Evolutionary conservation across 2,113 vertebrate genomes (phyloP), one percentile per base, ranked within the genome.

Genomic region (Callionymus lyra): DNA sequence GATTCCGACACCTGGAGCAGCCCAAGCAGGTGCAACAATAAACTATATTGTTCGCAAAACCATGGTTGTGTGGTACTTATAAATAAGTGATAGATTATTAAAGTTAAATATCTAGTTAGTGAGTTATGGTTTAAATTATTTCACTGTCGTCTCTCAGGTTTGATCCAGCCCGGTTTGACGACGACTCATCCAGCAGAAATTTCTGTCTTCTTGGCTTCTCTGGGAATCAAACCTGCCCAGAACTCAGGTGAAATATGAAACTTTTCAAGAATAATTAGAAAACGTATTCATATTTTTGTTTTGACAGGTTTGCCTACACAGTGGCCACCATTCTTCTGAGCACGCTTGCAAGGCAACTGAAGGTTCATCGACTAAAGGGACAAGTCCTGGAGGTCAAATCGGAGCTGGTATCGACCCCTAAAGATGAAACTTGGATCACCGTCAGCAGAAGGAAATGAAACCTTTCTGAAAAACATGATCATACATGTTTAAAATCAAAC

Each of bases 391-490:
- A 97, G 69, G 87, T 88, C 47, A 90, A 87, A 18, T 95, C 89
- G 6, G 90, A 95, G 65, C 87, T 98, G 66, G 94, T 98, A 47
- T 89, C 91, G 31, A 88, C 90, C 1, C 88, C 90, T 1, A 97
- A 88, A 60, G 94, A 98, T 6, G 95, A 97, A 73, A 90, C 88
- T 34, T 98, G 95, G 95, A 86, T 97, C 74, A 93, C 87, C 0
- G 77, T 94, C 58, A 91, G 86, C 77, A 87, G 84, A 55, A 89
- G 91, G 65, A 82, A 64, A 42, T 91, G 81, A 84, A 50, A 31
- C 21, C 21, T 27, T 4, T 27, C 8, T 8, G 21, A 8, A 27
- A n/a, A 27, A 27, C 21, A 27, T 27, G 21, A 5, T 27, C 8
- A 8, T 27, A 27, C 21, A 4, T 27, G 4, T 27, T 27, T 27